phyloP scores from a whole-genome alignment of 2,888 invertebrate genomes.

The Hipparchia semele region DNA sequence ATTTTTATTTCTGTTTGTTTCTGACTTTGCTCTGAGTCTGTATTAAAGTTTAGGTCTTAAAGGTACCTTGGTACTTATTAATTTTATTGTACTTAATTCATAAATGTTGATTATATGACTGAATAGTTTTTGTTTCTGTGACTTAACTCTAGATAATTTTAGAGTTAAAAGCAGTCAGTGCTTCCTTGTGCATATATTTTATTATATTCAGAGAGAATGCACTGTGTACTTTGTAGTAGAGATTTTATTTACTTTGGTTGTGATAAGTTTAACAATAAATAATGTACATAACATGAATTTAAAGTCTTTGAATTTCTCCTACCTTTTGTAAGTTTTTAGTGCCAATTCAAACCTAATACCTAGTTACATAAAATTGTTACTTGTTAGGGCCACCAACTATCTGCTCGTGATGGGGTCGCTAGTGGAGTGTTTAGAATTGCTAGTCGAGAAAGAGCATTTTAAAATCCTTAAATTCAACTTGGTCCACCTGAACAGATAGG shows the following conservation, averaged over 20 bases:
- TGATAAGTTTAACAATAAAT: constrained; percentile 6
- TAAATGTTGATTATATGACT: neutral
- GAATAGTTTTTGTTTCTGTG: constrained; percentile 12
- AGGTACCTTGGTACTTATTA: neutral
- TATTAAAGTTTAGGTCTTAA: too few relatives aligned
- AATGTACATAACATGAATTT: neutral
- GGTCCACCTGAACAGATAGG: too few relatives aligned
- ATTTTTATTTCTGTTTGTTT: too few relatives aligned
- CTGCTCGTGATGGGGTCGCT: too few relatives aligned
- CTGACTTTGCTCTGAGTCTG: too few relatives aligned
- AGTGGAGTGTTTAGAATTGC: too few relatives aligned
- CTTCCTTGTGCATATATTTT: constrained; percentile 76
- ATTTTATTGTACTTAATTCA: neutral
- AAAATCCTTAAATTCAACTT: too few relatives aligned
- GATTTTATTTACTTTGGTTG: constrained; percentile 19
- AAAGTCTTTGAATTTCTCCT: too few relatives aligned
- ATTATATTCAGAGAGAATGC: constrained; percentile 77
- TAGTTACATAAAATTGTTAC: too few relatives aligned
- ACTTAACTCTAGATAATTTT: constrained; percentile 30
- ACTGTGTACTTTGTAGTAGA: constrained; percentile 40
- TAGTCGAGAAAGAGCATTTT: too few relatives aligned
- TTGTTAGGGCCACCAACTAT: too few relatives aligned
- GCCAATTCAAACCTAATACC: neutral
- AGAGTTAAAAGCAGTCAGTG: constrained; percentile 61
- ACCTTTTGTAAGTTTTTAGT: too few relatives aligned